Conservation (phyloP, 2,113 vertebrate species). For the Nothocercus julius region DNA sequence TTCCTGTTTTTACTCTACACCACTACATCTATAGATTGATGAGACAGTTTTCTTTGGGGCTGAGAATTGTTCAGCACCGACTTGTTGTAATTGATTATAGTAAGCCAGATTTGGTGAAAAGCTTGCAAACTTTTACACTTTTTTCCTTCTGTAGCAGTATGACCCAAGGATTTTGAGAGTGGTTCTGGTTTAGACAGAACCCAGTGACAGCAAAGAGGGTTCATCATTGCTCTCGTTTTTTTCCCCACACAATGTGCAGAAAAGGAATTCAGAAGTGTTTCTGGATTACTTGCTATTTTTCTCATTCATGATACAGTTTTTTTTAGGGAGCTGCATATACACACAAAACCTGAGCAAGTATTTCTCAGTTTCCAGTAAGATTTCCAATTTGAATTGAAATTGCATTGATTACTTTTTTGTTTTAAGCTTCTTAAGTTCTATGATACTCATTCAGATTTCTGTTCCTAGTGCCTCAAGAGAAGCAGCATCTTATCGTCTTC, state of each 20-base stretch:
- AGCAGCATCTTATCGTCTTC: not conserved
- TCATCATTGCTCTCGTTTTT: accelerated
- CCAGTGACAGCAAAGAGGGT: not conserved
- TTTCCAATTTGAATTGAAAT: not conserved
- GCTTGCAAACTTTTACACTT: not conserved
- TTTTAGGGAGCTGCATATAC: not conserved
- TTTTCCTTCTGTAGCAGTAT: not conserved
- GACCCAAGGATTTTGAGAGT: not conserved
- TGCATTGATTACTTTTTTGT: not conserved
- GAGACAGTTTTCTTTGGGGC: not conserved
- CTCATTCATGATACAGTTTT: not conserved
- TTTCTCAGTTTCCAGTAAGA: not conserved
- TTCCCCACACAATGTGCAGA: not conserved
- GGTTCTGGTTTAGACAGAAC: not conserved
- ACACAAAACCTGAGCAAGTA: not conserved
- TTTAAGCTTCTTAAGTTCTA: not conserved
- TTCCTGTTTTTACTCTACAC: not conserved
- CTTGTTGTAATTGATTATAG: not conserved
- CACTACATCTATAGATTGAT: not conserved
- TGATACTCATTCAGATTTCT: not conserved
- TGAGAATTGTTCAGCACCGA: not conserved
- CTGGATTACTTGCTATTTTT: not conserved
- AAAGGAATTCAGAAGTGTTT: not conserved
- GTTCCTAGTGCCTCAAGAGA: not conserved
- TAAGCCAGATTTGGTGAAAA: not conserved